Evolutionary conservation across 2,888 invertebrate species (phyloP), one percentile per base, ranked within the genome.

Genomic region (Chymomyza fuscimana): DNA sequence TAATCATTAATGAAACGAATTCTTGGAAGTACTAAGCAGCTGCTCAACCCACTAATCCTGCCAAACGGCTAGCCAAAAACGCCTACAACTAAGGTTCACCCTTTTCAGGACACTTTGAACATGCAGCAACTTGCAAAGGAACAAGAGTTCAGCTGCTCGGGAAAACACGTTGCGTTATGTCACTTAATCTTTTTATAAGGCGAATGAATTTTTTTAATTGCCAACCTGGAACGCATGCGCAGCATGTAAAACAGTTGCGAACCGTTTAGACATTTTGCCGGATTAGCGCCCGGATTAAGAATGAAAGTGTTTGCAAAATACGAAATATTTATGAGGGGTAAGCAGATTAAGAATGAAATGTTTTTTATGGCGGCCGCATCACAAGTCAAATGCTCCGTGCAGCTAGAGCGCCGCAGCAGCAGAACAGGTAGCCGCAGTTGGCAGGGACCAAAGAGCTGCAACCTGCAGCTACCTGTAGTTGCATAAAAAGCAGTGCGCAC

Each of bases 261-360:
- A 16, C 58, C 15, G 12, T 54, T 58, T 58, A 6, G 12, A 5
- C 22, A 36, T 60, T 60, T n/a, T 2, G 64, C 32, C 69, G 85
- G 87, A 85, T 87, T 87, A 86, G 74, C 65, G 64, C 74, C 65
- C 73, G 82, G 86, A 88, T 86, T 86, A 79, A 88, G 81, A 82
- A 85, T 87, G 87, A 78, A 82, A 68, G 72, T 87, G 83, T 84
- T 87, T 83, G 83, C 86, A 87, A 84, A 84, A 78, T 87, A 86
- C 32, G 62, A 56, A 19, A 63, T 64, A 36, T 86, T 87, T 85
- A 87, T 76, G 71, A 50, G 16, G 52, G 58, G 50, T 61, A 76
- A 62, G 60, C 70, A 81, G 86, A 86, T 86, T 88, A 86, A 85
- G 86, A 88, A 88, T 87, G 88, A 87, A 86, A 72, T 68, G 76